Evolutionary conservation across 2,888 invertebrate species (phyloP), one percentile per base, ranked within the genome.

Genomic region (Clanis bilineata): DNA sequence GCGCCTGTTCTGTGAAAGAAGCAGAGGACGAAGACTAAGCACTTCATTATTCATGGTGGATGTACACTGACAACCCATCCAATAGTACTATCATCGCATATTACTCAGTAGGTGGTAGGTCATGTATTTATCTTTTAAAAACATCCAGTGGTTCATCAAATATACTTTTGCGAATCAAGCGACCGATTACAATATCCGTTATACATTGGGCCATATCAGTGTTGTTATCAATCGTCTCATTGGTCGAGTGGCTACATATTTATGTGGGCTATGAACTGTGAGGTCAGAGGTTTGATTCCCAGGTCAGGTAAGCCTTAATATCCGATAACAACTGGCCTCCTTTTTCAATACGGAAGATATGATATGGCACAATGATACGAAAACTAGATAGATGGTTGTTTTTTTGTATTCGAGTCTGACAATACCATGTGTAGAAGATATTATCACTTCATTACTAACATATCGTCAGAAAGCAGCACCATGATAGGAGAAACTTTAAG

Each of bases 161-260:
- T 45, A 45, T 45, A n/a, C n/a, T n/a, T 45, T 25, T 7, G 38
- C 23, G 38, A 69, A 70, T 68, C 9, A 9, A 32, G 9, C 36
- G 9, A 70, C 78, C 81, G 81, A 85, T 86, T 84, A 80, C 76
- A 78, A 80, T 84, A 83, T 86, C 85, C 85, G 85, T 72, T 84
- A 74, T 36, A 36, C 69, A 70, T 77, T 71, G 66, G 64, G 66
- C 65, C 63, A 1, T 36, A 12, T 60, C 62, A 59, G 45, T 5
- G 0, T 1, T 45, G 45, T 23, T 45, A 45, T 45, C 23, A 36
- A 1, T 36, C 10, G 36, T 3, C 36, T 36, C 36, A 9, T 36
- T 36, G 9, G 36, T 36, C 10, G 36, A 36, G 12, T 12, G 12
- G 36, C 9, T 12, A 36, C 1, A 36, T 36, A 36, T 36, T 36